phyloP scores from a whole-genome alignment of 2,888 invertebrate species.

The Heliconius ismenius region DNA sequence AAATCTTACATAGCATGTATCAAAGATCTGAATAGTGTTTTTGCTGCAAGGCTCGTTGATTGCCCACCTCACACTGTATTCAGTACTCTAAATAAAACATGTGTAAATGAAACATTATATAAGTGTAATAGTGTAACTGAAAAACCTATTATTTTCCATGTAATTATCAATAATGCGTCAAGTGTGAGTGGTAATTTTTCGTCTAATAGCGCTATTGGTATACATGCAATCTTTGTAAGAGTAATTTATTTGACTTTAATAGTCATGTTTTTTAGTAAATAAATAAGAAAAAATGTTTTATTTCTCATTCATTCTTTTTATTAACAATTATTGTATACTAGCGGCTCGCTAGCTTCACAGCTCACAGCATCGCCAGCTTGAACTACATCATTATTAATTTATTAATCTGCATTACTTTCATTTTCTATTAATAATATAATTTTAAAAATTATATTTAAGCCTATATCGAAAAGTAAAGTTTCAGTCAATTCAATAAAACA shows the following conservation, averaged over 20 bases:
- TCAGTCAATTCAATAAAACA: no score
- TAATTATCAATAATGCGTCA: constrained; percentile 37
- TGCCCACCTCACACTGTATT: constrained; percentile 60
- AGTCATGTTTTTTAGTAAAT: constrained; percentile 12
- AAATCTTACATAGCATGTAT: constrained; percentile 62
- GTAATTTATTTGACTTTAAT: neutral
- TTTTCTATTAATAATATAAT: no score
- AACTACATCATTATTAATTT: no score
- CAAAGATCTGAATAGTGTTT: constrained; percentile 55
- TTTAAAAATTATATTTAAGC: no score
- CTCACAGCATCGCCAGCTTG: no score
- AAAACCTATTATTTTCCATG: constrained; percentile 40
- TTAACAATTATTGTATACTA: no score
- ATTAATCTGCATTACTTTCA: no score
- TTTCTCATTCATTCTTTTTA: no score
- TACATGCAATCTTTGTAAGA: neutral
- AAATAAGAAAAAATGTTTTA: neutral
- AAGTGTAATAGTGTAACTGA: constrained; percentile 49
- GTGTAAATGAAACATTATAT: constrained; percentile 56
- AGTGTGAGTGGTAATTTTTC: constrained; percentile 37
- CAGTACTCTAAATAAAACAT: constrained; percentile 49
- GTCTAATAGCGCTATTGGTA: constrained; percentile 26
- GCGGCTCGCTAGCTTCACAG: no score
- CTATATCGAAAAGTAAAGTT: no score
- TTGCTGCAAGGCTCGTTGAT: constrained; percentile 59